These are phyloP conservation scores for Ctenochaetus hawaiiensis DNA, from an alignment of 2,797 vertebrate genomes.

Conservation along the genomic window DNA sequence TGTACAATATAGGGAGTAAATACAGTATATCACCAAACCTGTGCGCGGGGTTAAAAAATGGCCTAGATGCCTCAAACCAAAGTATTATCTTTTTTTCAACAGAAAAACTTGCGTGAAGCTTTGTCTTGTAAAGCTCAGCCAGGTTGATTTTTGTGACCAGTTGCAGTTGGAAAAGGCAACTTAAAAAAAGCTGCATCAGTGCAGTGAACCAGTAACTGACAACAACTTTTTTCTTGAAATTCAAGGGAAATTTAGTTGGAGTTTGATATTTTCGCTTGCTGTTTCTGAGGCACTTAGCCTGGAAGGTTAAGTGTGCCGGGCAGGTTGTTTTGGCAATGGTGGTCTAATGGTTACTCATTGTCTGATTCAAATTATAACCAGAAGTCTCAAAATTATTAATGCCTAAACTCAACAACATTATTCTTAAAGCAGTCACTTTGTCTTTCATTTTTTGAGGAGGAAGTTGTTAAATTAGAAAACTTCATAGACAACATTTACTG, in stretches of 20 bases:
- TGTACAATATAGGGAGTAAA: neutral
- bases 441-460: neutral
- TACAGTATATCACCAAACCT: neutral
- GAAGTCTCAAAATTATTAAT: neutral
- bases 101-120: neutral
- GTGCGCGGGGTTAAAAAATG: neutral
- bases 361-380: slow-evolving; percentile 1
- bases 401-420: neutral
- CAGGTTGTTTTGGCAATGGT: neutral
- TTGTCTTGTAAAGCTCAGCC: neutral
- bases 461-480: neutral
- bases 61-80: neutral
- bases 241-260: neutral
- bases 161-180: neutral
- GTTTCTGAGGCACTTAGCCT: neutral
- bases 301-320: neutral
- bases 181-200: neutral
- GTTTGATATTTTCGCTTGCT: neutral
- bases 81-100: neutral
- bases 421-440: neutral
- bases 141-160: neutral
- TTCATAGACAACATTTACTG: too few relatives aligned
- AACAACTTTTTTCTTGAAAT: neutral
- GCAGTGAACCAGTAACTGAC: neutral
- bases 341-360: neutral